Evolutionary conservation across 1,140 invertebrate genomes (phyloP).

Genomic region (Brachionus asplanchnoidis): DNA sequence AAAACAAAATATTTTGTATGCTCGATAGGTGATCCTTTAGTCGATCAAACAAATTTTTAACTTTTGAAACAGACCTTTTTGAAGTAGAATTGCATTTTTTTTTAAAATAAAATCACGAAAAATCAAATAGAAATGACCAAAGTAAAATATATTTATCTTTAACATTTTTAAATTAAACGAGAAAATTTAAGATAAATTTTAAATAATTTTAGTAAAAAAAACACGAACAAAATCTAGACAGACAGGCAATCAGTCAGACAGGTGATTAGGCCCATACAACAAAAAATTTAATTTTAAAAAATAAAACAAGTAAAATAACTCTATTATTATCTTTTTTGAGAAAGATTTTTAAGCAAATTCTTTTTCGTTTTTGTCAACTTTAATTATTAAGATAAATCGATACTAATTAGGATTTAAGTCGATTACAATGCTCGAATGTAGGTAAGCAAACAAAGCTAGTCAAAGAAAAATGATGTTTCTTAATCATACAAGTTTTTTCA

Average conservation of each 20-base stretch:
- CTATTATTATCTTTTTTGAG: slow-evolving; percentile 20
- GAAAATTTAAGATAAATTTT: background rate
- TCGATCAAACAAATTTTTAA: background rate
- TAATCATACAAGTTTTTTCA: background rate
- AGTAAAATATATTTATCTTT: background rate
- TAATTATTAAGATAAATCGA: slow-evolving; percentile 26
- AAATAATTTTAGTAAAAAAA: slow-evolving; percentile 3
- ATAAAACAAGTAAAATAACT: slow-evolving; percentile 3
- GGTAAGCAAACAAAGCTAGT: slow-evolving; percentile 26
- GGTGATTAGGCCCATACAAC: background rate
- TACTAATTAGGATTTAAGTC: slow-evolving; percentile 32
- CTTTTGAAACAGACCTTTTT: background rate
- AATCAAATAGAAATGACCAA: background rate
- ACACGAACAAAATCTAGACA: slow-evolving; percentile 23
- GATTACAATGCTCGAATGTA: slow-evolving; percentile 14
- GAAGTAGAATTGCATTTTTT: background rate
- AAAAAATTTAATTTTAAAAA: background rate
- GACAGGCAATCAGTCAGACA: slow-evolving; percentile 33
- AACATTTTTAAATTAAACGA: background rate
- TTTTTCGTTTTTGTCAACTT: background rate
- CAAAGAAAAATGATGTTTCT: background rate
- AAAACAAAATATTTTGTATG: background rate
- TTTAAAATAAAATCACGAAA: background rate
- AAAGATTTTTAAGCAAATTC: background rate
- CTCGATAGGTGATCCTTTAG: background rate